These are phyloP conservation scores for Protobothrops flavoviridis DNA, from an alignment of 2,113 vertebrate species.

Conservation along the genomic window DNA sequence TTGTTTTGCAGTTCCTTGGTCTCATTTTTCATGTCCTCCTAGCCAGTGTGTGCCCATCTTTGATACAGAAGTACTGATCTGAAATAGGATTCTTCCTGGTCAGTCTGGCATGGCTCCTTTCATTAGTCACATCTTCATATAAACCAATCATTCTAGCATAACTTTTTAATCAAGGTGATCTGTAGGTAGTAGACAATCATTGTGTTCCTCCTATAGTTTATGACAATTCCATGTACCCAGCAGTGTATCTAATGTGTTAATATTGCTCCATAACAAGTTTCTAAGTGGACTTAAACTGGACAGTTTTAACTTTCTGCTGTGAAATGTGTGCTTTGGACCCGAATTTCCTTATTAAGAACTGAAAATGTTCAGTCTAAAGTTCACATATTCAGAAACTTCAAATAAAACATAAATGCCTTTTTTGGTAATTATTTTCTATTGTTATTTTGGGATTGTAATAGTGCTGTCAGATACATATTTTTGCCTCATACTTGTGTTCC, in stretches of 20 bases:
- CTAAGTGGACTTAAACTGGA: not conserved
- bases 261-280: not conserved
- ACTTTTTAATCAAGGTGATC: not conserved
- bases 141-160: not conserved
- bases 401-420: not conserved
- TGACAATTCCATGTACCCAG: not conserved
- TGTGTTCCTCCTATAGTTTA: not conserved
- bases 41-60: not conserved
- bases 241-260: not conserved
- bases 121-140: not conserved
- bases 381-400: not conserved
- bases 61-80: not conserved
- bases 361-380: slow-evolving; percentile 14
- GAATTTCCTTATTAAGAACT: slow-evolving; percentile 29
- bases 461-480: not conserved
- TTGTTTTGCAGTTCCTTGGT: not conserved
- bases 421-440: not conserved
- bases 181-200: not conserved
- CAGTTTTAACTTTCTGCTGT: not conserved
- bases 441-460: not conserved
- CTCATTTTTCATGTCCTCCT: not conserved
- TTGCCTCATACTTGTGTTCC: slow-evolving; percentile 27
- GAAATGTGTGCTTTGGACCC: slow-evolving; percentile 3
- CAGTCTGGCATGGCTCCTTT: not conserved
- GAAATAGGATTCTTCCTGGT: not conserved